Evolutionary conservation across 2,888 invertebrate species (phyloP).

Genomic region (Cryptus armator): DNA sequence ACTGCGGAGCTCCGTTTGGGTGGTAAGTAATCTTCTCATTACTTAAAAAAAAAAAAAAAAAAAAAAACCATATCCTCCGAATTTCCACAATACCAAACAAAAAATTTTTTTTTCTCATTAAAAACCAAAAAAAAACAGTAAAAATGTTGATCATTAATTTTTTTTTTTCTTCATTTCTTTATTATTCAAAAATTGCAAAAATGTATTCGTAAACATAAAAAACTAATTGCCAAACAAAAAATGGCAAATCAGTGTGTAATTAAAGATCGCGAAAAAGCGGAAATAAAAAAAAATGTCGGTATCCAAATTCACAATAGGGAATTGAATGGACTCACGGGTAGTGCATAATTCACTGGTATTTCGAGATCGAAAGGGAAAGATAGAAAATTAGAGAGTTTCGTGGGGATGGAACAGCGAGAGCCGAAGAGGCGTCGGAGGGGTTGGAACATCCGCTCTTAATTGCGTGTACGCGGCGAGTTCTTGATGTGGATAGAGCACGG

Average conservation of each 20-base stretch:
- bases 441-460: constrained; percentile 61
- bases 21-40: constrained; percentile 86
- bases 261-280: not conserved
- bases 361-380: not conserved
- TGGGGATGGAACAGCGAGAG: constrained; percentile 1
- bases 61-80: not conserved
- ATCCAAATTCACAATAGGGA: not conserved
- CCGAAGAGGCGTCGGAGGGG: constrained; percentile 17
- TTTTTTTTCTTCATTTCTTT: not conserved
- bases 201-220: not conserved
- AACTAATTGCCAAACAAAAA: not conserved
- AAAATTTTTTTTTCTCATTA: not conserved
- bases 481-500: constrained; percentile 60
- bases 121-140: too few relatives aligned
- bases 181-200: not conserved
- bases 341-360: constrained; percentile 6
- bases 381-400: constrained; percentile 5
- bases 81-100: not conserved
- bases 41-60: not conserved
- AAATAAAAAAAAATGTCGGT: not conserved
- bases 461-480: constrained; percentile 60
- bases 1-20: constrained; percentile 93
- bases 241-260: not conserved
- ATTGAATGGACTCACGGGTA: not conserved
- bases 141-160: too few relatives aligned